Evolutionary conservation across 2,113 vertebrate species (phyloP), one percentile per base, ranked within the genome.

Genomic region (Brachionichthys hirsutus): DNA sequence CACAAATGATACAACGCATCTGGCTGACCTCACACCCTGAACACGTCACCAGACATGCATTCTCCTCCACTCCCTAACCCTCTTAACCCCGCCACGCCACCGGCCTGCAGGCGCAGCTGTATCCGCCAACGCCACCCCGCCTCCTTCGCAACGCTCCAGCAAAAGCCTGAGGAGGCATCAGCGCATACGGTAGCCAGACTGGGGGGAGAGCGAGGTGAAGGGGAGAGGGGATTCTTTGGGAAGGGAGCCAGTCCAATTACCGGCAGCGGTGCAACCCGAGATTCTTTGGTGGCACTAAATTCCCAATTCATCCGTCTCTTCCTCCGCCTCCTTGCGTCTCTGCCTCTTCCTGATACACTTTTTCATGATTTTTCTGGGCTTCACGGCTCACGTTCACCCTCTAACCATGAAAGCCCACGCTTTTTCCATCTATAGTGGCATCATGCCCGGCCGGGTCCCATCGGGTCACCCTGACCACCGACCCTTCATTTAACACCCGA

Each of bases 181-280:
- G 81, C 86, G 84, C 66, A 80, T 85, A 90, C 58, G 78, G 85
- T 35, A 54, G 73, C 9, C 3, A 18, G 16, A 13, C 19, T 19
- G 12, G 18, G 19, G 20, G 22, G 22, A 84, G 77, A 58, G 84
- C 82, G 81, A 69, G 3, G 40, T 14, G 62, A 38, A 75, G 84
- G 83, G 85, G 84, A 82, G 80, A 73, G 75, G 72, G 70, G 55
- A n/a, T 64, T 88, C 72, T 89, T 90, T 84, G 90, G 92, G 92
- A 92, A 87, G 60, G 62, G 54, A 90, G 92, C 93, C 93, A 94
- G 90, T 92, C 84, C 78, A 93, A 90, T 93, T 94, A 92, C 77
- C 68, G 88, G 85, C 88, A 90, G 85, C 75, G 77, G 87, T 87
- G 88, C 85, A 87, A 85, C 79, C 85, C 87, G 62, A 72, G 84